phyloP scores from a whole-genome alignment of 2,888 invertebrate genomes.

The Colostygia pectinataria region DNA sequence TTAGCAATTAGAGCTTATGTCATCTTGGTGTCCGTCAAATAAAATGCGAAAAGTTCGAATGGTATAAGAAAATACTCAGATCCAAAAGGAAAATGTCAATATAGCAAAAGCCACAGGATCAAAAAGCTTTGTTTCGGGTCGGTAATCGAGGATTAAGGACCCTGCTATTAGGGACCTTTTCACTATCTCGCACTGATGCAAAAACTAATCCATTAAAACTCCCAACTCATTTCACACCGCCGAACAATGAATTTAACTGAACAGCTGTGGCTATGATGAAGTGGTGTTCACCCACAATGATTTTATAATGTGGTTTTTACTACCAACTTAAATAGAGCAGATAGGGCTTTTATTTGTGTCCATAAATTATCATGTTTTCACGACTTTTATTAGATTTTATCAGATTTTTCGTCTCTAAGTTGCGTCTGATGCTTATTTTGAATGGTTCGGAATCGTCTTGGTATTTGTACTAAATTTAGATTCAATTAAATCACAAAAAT shows the following conservation, averaged over 20 bases:
- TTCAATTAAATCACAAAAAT: no score
- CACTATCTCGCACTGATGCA: slow-evolving; percentile 14
- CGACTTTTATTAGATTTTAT: not conserved
- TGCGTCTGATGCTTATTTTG: no score
- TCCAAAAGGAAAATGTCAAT: slow-evolving; percentile 1
- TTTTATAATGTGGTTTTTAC: slow-evolving; percentile 18
- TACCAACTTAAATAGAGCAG: not conserved
- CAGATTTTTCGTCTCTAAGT: not conserved
- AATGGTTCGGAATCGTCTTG: no score
- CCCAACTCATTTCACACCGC: slow-evolving; percentile 18
- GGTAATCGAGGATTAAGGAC: slow-evolving; percentile 16
- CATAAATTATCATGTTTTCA: slow-evolving; percentile 1
- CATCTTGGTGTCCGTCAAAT: no score
- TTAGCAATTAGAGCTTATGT: no score
- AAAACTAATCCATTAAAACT: slow-evolving; percentile 27
- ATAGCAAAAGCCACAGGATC: slow-evolving; percentile 13
- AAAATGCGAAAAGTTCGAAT: no score
- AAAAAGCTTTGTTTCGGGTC: slow-evolving; percentile 13
- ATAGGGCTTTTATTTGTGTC: slow-evolving; percentile 1
- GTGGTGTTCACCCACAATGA: slow-evolving; percentile 11
- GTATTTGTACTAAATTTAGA: no score
- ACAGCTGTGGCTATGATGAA: slow-evolving; percentile 17
- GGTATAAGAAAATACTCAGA: no score
- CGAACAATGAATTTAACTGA: slow-evolving; percentile 12
- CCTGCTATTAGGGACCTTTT: slow-evolving; percentile 12